Evolutionary conservation across 2,797 vertebrate genomes (phyloP).

Genomic region (Alca torda): DNA sequence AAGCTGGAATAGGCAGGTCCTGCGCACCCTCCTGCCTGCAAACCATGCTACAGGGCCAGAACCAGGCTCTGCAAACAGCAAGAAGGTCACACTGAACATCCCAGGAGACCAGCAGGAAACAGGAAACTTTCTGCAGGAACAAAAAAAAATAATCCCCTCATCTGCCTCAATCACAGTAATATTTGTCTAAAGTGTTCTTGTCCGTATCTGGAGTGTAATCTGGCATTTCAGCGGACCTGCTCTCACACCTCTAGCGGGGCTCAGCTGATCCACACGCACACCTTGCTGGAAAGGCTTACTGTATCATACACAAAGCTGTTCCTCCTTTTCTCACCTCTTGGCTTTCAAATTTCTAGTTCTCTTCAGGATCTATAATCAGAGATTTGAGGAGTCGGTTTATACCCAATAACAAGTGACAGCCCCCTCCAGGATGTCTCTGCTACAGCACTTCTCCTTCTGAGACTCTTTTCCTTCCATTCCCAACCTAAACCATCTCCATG

Average conservation of each 20-base stretch:
- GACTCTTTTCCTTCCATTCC: background rate
- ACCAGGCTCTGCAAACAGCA: background rate
- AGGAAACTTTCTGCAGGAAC: background rate
- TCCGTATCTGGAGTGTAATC: background rate
- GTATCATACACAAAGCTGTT: background rate
- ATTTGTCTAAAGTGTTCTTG: background rate
- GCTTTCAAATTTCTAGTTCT: background rate
- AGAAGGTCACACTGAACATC: background rate
- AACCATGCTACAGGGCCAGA: rapidly evolving
- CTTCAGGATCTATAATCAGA: background rate
- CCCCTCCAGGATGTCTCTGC: background rate
- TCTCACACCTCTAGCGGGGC: background rate
- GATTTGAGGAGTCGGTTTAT: background rate
- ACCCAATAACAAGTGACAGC: background rate
- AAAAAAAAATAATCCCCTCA: background rate
- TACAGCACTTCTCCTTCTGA: background rate
- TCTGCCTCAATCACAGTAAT: background rate
- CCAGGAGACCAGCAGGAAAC: background rate
- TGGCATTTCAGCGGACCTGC: background rate
- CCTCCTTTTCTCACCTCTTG: background rate
- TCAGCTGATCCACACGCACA: background rate
- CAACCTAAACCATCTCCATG: background rate
- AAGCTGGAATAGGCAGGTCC: background rate
- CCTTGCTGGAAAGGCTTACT: background rate
- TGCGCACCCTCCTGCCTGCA: background rate